Evolutionary conservation across 1,140 invertebrate genomes (phyloP), one percentile per base, ranked within the genome.

Genomic region (Saccostrea cuccullata): DNA sequence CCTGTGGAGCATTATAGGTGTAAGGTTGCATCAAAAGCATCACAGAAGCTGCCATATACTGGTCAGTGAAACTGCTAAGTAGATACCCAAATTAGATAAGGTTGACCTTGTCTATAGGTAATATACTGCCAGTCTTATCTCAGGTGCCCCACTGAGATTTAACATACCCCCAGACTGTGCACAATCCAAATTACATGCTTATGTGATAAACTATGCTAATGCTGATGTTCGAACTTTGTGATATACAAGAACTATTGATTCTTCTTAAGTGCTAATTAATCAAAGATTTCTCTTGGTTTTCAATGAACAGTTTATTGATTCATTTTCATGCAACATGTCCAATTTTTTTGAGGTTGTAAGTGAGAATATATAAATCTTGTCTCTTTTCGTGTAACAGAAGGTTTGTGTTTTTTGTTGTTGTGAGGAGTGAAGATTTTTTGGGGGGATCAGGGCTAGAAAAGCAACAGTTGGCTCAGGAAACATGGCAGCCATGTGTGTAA

Each of bases 151-250:
- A 77, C 70, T 77, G 70, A 77, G 70, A 15, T 30, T 15, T 11
- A 77, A 36, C 70, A 30, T 36, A 77, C 26, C 23, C 23, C 70
- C 26, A 77, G 26, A 77, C 26, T 30, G 70, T 30, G 15, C 23
- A 30, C 23, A 77, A 77, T 77, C 70, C 70, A 77, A 77, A 77
- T 77, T 77, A 77, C 70, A 77, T 77, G 70, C 70, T 36, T 77
- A 17, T 77, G 26, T 77, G 70, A 8, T 30, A 77, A 77, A 30
- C 26, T 77, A 36, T 77, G 70, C 23, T 77, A 77, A 30, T 77
- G 30, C 26, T 77, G 23, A 67, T 67, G 60, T n/a, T 67, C 60
- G 60, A 77, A 30, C 70, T 36, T 36, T 77, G 26, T 40, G 70
- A 77, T 30, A 77, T 30, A 77, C 70, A 77, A 77, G 70, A 36